Percentiles rank a stretch among this genome's conserved stretches.
phyloP scores from a whole-genome alignment of 1,140 invertebrate species.

The Anagrus nilaparvatae region DNA sequence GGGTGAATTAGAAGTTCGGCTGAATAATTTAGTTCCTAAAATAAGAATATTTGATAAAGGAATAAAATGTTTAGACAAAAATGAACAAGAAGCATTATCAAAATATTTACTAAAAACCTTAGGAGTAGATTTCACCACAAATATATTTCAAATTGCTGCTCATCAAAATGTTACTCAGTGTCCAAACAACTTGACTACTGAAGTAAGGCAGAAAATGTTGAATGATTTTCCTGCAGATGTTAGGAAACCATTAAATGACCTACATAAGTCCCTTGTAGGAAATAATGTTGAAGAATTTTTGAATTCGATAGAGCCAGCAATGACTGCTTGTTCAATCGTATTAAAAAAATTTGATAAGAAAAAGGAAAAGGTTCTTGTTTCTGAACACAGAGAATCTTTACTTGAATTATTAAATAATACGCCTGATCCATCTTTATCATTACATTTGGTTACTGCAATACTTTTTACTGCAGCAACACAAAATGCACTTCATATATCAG shows the following conservation, averaged over 20 bases:
- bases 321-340: conserved; percentile 69
- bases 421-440: conserved; percentile 67
- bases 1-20: conserved; percentile 54
- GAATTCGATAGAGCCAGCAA: conserved; percentile 55
- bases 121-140: conserved; percentile 72
- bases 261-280: conserved; percentile 52
- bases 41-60: conserved; percentile 80
- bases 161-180: conserved; percentile 50
- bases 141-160: conserved; percentile 62
- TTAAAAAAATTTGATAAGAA: conserved; percentile 83
- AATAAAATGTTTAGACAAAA: conserved; percentile 54
- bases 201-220: conserved; percentile 57
- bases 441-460: conserved; percentile 72
- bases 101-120: conserved; percentile 79
- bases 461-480: conserved; percentile 74
- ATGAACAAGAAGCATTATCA: conserved; percentile 53
- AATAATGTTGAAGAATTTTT: conserved; percentile 69
- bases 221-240: conserved; percentile 56
- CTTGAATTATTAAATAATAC: conserved; percentile 62
- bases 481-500: conserved; percentile 79
- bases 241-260: conserved; percentile 46
- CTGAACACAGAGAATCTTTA: conserved; percentile 71
- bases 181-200: conserved; percentile 47
- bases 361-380: conserved; percentile 65
- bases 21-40: conserved; percentile 65